Evolutionary conservation across 2,113 vertebrate genomes (phyloP), one percentile per base, ranked within the genome.

Genomic region (Mystacornis crossleyi): DNA sequence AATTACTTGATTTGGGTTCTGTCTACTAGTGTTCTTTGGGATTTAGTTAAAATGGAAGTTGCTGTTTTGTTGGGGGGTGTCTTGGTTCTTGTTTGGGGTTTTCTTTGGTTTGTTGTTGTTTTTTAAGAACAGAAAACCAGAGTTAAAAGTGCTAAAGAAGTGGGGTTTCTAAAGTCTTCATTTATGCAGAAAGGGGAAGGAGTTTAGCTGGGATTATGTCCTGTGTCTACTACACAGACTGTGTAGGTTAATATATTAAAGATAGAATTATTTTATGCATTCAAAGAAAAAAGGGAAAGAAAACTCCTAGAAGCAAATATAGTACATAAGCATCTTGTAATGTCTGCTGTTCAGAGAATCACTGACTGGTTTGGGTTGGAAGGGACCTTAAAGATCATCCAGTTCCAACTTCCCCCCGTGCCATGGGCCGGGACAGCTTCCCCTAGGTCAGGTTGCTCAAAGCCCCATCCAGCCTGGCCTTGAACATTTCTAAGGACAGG

Each of bases 321-420:
- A 55, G 48, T 54, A 69, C 36, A 15, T 65, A 60, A 66, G 8
- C 50, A 16, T 75, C 20, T 31, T 69, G 19, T 61, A 18, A 31
- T 31, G 17, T 29, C 11, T 54, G n/a, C 40, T 34, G 40, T 82
- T 61, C 47, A 48, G 6, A 40, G 43, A 73, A 25, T 31, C 17
- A 26, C 6, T 26, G 47, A 28, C 40, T 61, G 9, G 12, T 69
- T 91, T 60, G 73, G 5, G 7, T 66, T 43, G 18, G 16, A 70
- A 70, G 42, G 13, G 19, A 31, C 20, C 12, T 42, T 69, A 48
- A 34, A 31, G 47, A 34, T 84, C 33, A 47, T 54, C 17, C 18
- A 19, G 29, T 60, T 61, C 8, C 14, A 42, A 1, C 3, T 18
- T 18, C 2, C 3, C 1, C 10, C 1, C 4, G 6, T 5, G 0